phyloP scores from a whole-genome alignment of 2,888 invertebrate genomes.

The Punctoribates punctum region DNA sequence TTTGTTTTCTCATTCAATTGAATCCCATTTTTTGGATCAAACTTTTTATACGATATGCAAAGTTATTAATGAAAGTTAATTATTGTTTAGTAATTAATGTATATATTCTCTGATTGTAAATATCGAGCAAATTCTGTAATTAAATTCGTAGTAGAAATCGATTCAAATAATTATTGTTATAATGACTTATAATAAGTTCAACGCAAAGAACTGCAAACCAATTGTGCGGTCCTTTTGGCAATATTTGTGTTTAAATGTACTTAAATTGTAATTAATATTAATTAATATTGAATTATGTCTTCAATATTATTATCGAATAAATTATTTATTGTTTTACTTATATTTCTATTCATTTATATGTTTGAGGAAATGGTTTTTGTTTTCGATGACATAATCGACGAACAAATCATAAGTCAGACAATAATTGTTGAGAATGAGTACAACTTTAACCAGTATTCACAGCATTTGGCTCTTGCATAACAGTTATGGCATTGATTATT shows the following conservation, averaged over 20 bases:
- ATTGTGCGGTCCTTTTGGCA: slow-evolving; percentile 1
- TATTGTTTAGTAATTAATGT: background rate
- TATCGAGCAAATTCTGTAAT: slow-evolving; percentile 28
- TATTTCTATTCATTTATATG: background rate
- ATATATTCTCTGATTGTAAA: slow-evolving; percentile 15
- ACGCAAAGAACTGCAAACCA: background rate
- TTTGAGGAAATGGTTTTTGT: no score
- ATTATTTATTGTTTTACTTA: slow-evolving; percentile 11
- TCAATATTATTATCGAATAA: slow-evolving; percentile 11
- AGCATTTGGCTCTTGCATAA: no score
- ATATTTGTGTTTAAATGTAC: slow-evolving; percentile 34
- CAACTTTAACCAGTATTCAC: no score
- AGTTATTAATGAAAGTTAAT: background rate
- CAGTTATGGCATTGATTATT: no score
- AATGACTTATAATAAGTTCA: background rate
- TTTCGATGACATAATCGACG: no score
- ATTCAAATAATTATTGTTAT: slow-evolving; percentile 12
- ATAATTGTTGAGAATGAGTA: no score
- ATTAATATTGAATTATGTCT: slow-evolving; percentile 19
- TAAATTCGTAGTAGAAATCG: slow-evolving; percentile 26
- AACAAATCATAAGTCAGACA: no score
- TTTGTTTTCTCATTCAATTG: slow-evolving; percentile 23
- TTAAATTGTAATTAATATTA: slow-evolving; percentile 20
- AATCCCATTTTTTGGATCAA: slow-evolving; percentile 28
- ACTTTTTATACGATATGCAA: slow-evolving; percentile 35